Evolutionary conservation across 2,888 invertebrate genomes (phyloP).

Genomic region (Thymelicus lineola): DNA sequence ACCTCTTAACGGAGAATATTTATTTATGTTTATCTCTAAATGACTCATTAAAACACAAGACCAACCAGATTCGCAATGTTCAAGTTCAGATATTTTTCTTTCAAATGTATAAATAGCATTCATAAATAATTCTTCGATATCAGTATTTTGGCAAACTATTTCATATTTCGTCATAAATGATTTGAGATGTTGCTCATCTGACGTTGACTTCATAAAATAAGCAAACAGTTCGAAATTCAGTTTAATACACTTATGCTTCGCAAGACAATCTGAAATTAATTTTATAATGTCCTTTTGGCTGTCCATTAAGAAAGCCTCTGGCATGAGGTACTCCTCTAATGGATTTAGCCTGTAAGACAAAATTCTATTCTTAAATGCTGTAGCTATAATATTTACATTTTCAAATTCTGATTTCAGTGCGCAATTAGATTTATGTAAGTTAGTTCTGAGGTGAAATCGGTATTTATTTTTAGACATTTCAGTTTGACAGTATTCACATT

Average conservation of each 20-base stretch:
- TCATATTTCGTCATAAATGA: slow-evolving; percentile 37
- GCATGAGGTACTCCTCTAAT: slow-evolving; percentile 14
- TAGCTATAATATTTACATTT: slow-evolving; percentile 38
- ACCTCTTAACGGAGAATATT: slow-evolving; percentile 26
- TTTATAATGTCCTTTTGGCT: slow-evolving; percentile 12
- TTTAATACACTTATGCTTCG: slow-evolving; percentile 32
- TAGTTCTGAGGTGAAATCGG: background rate
- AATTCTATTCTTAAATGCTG: slow-evolving; percentile 43
- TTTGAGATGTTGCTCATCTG: slow-evolving; percentile 33
- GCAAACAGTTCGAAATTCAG: slow-evolving; percentile 39
- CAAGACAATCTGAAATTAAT: slow-evolving; percentile 30
- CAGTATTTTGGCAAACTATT: no score
- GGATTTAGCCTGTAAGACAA: slow-evolving; percentile 39
- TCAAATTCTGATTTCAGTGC: slow-evolving; percentile 16
- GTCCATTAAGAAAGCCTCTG: slow-evolving; percentile 33
- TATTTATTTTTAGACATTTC: background rate
- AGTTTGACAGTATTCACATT: no score
- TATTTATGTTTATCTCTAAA: slow-evolving; percentile 37
- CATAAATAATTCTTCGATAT: no score
- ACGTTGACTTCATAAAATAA: slow-evolving; percentile 13
- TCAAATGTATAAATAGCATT: background rate
- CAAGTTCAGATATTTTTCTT: slow-evolving; percentile 33
- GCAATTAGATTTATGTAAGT: slow-evolving; percentile 2
- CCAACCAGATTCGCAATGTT: slow-evolving; percentile 41
- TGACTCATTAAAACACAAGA: slow-evolving; percentile 31